A percentile compares a stretch with the other conserved stretches of the same genome.
These are phyloP conservation scores for Mimumesa dahlbomi DNA, from an alignment of 2,888 invertebrate genomes.

Conservation along the genomic window DNA sequence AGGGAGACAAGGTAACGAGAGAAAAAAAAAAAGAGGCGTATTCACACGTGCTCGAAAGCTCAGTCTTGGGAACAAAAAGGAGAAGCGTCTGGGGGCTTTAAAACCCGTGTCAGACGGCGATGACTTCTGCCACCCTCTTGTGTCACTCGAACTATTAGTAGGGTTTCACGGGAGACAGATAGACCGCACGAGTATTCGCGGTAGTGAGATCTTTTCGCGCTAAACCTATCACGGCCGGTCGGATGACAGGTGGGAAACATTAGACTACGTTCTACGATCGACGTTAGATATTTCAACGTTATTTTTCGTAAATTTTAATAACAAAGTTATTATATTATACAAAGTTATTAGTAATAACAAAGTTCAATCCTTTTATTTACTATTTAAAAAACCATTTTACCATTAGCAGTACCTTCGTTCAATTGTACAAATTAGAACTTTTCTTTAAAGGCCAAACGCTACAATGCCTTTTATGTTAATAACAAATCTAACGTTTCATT, in stretches of 20 bases:
- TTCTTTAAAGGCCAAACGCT: too few species aligned
- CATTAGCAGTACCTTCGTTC: too few species aligned
- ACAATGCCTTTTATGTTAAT: too few species aligned
- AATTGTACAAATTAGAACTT: too few species aligned
- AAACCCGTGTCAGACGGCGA: constrained; percentile 50
- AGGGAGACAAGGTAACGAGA: constrained; percentile 17
- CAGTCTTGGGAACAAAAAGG: constrained; percentile 33
- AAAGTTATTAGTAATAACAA: too few species aligned
- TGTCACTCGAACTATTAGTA: constrained; percentile 53
- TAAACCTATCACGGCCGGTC: not conserved
- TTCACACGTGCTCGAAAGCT: constrained; percentile 54
- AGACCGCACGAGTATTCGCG: not conserved
- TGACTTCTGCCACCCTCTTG: constrained; percentile 50
- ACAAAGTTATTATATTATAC: too few species aligned
- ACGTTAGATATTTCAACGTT: not conserved
- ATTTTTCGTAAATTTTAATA: too few species aligned
- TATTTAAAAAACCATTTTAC: too few species aligned
- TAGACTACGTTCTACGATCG: not conserved
- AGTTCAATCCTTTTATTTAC: too few species aligned
- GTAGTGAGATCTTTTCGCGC: constrained; percentile 6
- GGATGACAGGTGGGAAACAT: too few species aligned
- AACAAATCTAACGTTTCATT: too few species aligned
- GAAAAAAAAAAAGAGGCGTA: constrained; percentile 18
- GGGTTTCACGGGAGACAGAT: constrained; percentile 30
- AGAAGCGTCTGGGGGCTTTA: constrained; percentile 40